A percentile compares a stretch with the other conserved stretches of the same genome.
These are phyloP conservation scores for Mongoloraphidia duomilia DNA, from an alignment of 2,888 invertebrate genomes.

Conservation along the genomic window DNA sequence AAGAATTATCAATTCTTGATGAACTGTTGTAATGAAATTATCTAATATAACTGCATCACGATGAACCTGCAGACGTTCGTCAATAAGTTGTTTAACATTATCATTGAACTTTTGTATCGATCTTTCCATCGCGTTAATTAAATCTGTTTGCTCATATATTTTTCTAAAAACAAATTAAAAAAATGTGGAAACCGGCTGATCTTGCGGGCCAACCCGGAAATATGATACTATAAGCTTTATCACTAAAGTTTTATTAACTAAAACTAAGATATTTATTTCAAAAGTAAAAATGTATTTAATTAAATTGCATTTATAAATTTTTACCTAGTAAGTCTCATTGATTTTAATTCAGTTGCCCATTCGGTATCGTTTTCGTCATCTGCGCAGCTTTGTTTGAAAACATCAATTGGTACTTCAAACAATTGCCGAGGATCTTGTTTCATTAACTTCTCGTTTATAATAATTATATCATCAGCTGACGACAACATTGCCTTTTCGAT, in stretches of 20 bases:
- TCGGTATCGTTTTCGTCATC: constrained; percentile 30
- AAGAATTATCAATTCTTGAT: constrained; percentile 59
- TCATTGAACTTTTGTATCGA: constrained; percentile 52
- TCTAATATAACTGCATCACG: constrained; percentile 44
- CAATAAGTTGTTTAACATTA: constrained; percentile 37
- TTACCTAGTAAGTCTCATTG: constrained; percentile 35
- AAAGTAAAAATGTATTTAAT: too few relatives aligned
- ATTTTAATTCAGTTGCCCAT: constrained; percentile 41
- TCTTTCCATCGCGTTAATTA: constrained; percentile 42
- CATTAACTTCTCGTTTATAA: too few relatives aligned
- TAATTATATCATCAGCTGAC: too few relatives aligned
- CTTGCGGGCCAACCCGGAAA: too few relatives aligned
- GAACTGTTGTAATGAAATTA: constrained; percentile 47
- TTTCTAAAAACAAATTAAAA: constrained; percentile 26
- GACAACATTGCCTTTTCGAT: too few relatives aligned
- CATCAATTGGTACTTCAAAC: too few relatives aligned
- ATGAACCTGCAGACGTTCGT: constrained; percentile 42
- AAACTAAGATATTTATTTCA: too few relatives aligned
- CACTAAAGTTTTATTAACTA: too few relatives aligned
- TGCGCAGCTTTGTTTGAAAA: constrained; percentile 15
- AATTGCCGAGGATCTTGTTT: too few relatives aligned
- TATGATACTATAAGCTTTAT: too few relatives aligned
- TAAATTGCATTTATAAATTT: constrained; percentile 7
- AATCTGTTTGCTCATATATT: constrained; percentile 48
- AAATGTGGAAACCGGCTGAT: too few relatives aligned